Percentiles rank a stretch among this genome's conserved stretches.
phyloP scores from a whole-genome alignment of 2,113 vertebrate genomes.

The Heloderma charlesbogerti region DNA sequence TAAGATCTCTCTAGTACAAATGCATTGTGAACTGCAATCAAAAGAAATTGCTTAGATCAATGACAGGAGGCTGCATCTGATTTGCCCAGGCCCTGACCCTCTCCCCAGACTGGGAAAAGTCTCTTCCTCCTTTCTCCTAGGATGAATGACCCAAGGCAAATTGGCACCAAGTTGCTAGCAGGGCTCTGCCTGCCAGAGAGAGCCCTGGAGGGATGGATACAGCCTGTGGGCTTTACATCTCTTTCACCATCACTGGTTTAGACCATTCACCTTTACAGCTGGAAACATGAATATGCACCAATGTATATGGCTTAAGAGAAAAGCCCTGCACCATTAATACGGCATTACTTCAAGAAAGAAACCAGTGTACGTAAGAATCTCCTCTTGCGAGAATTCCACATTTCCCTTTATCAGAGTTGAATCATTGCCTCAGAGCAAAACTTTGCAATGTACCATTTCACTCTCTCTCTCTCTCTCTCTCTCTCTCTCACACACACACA shows the following conservation, averaged over 20 bases:
- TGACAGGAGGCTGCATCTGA: neutral
- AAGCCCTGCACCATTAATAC: neutral
- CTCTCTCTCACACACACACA: too few relatives aligned
- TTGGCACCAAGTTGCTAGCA: neutral
- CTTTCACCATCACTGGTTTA: neutral
- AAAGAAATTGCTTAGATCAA: neutral
- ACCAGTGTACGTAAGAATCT: constrained; percentile 16
- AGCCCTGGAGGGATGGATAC: neutral
- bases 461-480: too few relatives aligned
- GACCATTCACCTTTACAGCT: neutral
- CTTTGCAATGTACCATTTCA: neutral
- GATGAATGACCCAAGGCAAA: neutral
- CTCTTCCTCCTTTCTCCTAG: neutral
- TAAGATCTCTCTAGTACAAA: neutral
- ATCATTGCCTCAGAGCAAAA: constrained; percentile 35
- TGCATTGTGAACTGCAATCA: neutral
- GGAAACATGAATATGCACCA: neutral
- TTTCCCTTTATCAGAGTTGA: constrained; percentile 47
- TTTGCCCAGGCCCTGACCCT: neutral
- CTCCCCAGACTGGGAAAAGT: neutral
- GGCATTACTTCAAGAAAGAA: constrained; percentile 41
- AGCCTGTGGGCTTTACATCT: neutral
- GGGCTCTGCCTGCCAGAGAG: neutral
- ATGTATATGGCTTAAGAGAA: neutral
- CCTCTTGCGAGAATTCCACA: constrained; percentile 54